These are phyloP conservation scores for Anastrepha ludens DNA, from an alignment of 1,140 invertebrate genomes.

Conservation along the genomic window DNA sequence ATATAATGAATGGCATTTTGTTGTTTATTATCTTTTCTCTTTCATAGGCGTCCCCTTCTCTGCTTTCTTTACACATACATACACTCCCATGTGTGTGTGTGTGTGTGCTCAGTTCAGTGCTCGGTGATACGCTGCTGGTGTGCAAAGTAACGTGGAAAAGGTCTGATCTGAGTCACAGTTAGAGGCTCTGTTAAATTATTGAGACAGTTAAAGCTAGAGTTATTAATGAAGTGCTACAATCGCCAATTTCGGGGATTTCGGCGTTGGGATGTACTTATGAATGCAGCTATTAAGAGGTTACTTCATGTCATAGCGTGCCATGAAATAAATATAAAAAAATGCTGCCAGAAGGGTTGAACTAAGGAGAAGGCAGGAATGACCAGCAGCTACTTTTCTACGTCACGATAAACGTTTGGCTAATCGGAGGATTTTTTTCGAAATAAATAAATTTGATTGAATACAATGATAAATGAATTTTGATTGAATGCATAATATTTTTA, in stretches of 20 bases:
- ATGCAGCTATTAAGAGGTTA: background rate
- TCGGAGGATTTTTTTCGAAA: no score
- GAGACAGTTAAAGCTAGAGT: background rate
- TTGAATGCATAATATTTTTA: no score
- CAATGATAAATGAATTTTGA: no score
- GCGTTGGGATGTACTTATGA: background rate
- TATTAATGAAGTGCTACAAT: constrained; percentile 18
- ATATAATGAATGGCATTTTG: constrained; percentile 36
- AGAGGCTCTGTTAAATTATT: background rate
- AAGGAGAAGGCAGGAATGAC: no score
- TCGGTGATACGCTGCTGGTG: background rate
- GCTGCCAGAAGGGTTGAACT: background rate
- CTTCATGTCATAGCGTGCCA: background rate
- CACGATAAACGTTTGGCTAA: no score
- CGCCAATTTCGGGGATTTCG: background rate
- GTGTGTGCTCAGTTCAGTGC: background rate
- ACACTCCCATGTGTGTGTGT: background rate
- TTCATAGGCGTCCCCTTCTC: background rate
- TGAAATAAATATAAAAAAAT: no score
- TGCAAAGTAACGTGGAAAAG: background rate
- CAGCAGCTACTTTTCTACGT: no score
- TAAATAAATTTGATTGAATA: no score
- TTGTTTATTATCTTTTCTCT: constrained; percentile 25
- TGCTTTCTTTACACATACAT: background rate
- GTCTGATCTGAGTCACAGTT: background rate